Evolutionary conservation across 1,140 invertebrate species (phyloP), one percentile per base, ranked within the genome.

Genomic region (Zaprionus lachaisei): DNA sequence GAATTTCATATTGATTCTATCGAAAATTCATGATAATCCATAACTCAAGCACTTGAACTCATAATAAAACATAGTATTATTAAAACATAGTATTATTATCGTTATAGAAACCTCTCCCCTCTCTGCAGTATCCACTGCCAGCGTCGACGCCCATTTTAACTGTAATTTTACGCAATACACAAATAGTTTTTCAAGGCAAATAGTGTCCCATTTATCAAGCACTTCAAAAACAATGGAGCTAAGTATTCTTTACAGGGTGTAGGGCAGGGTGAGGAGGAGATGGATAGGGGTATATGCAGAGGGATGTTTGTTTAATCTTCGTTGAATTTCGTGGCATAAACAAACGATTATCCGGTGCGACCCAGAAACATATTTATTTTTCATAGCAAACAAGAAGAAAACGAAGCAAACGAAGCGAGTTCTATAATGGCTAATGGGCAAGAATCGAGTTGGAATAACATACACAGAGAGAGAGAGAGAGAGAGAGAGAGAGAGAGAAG

Each of bases 281-380:
- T 3, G 4, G 47, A 11, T 5, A 12, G 5, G 17, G n/a, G 44
- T n/a, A 4, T 49, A 49, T 24, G 24, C 20, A 15, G n/a, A 41
- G 38, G 15, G 38, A 20, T 56, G 22, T 56, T 61, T 74, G 58
- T 63, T 70, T 69, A 41, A 62, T 63, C 51, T 72, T 44, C 47
- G 37, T 54, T 34, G 28, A 44, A 44, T 20, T 63, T 62, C 41
- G 55, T n/a, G 47, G 66, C 66, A 72, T 72, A 76, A 76, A 65
- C 68, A 76, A 72, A 76, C 55, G 62, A 57, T 72, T 70, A 74
- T 74, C 56, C 65, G 71, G 47, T 54, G 20, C 49, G 73, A 76
- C 73, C 61, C 56, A 72, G 62, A 76, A 76, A 76, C 73, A 76
- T 72, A 72, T 70, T 74, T 74, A 34, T 47, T 54, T 37, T 37